These are phyloP conservation scores for Meteorus colon DNA, from an alignment of 2,888 invertebrate species.

Conservation along the genomic window DNA sequence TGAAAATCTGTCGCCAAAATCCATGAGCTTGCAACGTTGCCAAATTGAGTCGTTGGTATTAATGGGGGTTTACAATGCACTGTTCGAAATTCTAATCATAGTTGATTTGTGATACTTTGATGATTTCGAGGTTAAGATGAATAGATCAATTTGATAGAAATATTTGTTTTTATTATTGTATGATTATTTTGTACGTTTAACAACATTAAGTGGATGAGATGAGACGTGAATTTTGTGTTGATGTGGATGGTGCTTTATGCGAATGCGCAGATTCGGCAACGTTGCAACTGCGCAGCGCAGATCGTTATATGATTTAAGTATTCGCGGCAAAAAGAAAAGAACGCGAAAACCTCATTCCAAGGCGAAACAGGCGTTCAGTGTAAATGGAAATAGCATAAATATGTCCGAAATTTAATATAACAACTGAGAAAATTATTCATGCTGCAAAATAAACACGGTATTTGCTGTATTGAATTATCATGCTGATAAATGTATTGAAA, in stretches of 20 bases:
- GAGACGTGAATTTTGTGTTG: conserved; percentile 17
- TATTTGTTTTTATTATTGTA: neutral
- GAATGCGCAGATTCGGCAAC: conserved; percentile 59
- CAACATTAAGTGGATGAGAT: neutral
- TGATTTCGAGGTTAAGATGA: neutral
- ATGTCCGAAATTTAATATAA: conserved; percentile 35
- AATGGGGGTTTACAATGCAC: conserved; percentile 21
- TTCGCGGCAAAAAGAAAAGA: conserved; percentile 72
- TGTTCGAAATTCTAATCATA: neutral
- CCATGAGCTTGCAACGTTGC: conserved; percentile 55
- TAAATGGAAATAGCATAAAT: conserved; percentile 2
- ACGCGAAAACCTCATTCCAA: conserved; percentile 56
- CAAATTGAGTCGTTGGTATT: conserved; percentile 45
- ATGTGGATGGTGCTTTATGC: conserved; percentile 36
- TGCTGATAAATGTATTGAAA: conserved; percentile 61
- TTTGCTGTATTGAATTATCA: conserved; percentile 40
- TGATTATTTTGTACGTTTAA: neutral
- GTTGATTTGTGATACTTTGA: neutral
- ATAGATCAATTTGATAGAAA: neutral
- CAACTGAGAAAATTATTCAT: conserved; percentile 7
- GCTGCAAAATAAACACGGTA: conserved; percentile 49
- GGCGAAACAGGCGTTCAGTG: conserved; percentile 44
- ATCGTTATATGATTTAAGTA: conserved; percentile 70
- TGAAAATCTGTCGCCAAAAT: conserved; percentile 42
- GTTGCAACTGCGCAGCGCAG: conserved; percentile 63